A percentile compares a stretch with the other conserved stretches of the same genome.
These are phyloP conservation scores for Torymus aiolomorphi DNA, from an alignment of 2,888 invertebrate genomes.

Conservation along the genomic window DNA sequence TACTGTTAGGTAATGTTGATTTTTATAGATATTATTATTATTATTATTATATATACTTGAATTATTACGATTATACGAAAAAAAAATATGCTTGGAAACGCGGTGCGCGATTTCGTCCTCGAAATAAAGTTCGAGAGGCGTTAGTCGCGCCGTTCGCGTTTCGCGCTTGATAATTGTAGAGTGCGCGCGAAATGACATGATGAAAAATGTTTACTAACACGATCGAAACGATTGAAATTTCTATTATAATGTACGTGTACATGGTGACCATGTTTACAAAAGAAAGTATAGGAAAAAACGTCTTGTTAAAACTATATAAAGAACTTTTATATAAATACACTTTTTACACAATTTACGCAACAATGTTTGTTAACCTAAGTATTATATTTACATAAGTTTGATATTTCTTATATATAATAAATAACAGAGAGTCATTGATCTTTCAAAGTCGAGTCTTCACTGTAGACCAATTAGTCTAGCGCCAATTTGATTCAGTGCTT, in stretches of 20 bases:
- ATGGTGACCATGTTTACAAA: slow-evolving; percentile 19
- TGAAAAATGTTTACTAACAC: slow-evolving; percentile 39
- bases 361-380: slow-evolving; percentile 50
- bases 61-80: slow-evolving; percentile 15
- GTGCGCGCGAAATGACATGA: slow-evolving; percentile 21
- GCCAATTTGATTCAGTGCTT: slow-evolving; percentile 79
- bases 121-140: slow-evolving; percentile 12
- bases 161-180: slow-evolving; percentile 49
- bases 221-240: slow-evolving; percentile 16
- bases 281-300: slow-evolving; percentile 6
- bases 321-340: slow-evolving; percentile 54
- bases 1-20: slow-evolving; percentile 47
- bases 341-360: slow-evolving; percentile 54
- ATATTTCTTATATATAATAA: slow-evolving; percentile 37
- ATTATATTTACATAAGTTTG: slow-evolving; percentile 52
- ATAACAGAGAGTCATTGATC: slow-evolving; percentile 44
- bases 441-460: slow-evolving; percentile 54
- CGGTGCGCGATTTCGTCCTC: slow-evolving; percentile 4
- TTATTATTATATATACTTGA: slow-evolving; percentile 4
- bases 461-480: slow-evolving; percentile 79
- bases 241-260: slow-evolving; percentile 22
- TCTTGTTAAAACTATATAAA: slow-evolving; percentile 48
- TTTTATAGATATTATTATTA: slow-evolving; percentile 44
- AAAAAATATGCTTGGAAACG: slow-evolving; percentile 19
- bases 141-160: slow-evolving; percentile 15